phyloP scores from a whole-genome alignment of 2,113 vertebrate genomes.

The Microtus montanus region DNA sequence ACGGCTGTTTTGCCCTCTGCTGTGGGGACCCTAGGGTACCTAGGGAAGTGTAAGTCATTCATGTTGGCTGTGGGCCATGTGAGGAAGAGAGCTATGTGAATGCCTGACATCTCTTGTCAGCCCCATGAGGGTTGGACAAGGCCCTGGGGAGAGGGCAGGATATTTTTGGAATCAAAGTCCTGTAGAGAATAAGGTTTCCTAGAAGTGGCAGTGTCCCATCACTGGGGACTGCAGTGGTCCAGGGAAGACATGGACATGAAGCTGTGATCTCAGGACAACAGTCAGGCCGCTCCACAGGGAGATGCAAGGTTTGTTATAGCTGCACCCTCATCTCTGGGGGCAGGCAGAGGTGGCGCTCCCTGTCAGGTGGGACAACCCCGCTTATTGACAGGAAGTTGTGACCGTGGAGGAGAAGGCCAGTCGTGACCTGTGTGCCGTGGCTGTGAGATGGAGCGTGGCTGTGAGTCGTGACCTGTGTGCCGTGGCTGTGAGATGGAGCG shows the following conservation, averaged over 20 bases:
- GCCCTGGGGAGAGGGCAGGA: accelerated
- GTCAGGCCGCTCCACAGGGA: too few relatives aligned
- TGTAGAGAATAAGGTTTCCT: accelerated
- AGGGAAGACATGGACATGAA: not conserved
- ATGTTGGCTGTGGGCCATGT: not conserved
- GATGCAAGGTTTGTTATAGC: not conserved
- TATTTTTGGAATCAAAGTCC: not conserved
- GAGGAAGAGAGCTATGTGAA: not conserved
- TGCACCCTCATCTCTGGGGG: accelerated
- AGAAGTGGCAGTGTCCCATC: not conserved
- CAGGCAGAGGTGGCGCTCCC: not conserved
- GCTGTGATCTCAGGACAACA: not conserved
- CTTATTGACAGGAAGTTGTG: not conserved
- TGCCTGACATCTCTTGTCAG: not conserved
- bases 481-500: accelerated
- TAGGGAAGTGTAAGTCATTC: accelerated
- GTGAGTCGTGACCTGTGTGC: accelerated
- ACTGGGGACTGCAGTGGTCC: accelerated
- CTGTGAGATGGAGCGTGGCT: accelerated
- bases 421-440: accelerated
- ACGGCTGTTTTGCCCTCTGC: not conserved
- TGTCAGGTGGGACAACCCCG: not conserved
- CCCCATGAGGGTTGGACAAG: accelerated
- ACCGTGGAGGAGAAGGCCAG: accelerated
- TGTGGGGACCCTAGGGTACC: not conserved